Conservation (phyloP, 1,140 invertebrate species). For the Pentalonia nigronervosa region DNA sequence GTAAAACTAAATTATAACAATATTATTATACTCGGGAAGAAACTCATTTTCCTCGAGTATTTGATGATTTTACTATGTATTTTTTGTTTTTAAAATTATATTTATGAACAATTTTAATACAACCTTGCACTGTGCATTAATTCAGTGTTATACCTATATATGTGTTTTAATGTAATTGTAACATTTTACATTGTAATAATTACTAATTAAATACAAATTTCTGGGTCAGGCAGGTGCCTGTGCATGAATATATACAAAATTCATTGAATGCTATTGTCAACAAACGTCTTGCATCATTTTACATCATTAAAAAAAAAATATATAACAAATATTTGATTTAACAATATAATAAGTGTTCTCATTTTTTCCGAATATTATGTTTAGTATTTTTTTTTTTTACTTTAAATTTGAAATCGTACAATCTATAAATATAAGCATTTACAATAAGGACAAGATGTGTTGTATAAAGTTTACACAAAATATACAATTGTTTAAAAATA, state of each 20-base stretch:
- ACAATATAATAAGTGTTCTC: background rate
- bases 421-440: no score
- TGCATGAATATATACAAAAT: background rate
- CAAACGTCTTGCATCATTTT: background rate
- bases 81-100: background rate
- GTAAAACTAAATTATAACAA: background rate
- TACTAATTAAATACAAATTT: background rate
- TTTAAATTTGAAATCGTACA: no score
- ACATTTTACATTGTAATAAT: background rate
- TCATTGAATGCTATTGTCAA: background rate
- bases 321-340: background rate
- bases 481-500: no score
- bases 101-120: background rate
- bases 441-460: no score
- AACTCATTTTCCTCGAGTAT: background rate
- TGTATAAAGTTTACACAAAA: no score
- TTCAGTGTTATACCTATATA: background rate
- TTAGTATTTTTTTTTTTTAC: no score
- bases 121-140: background rate
- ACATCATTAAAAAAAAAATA: background rate
- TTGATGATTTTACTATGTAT: background rate
- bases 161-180: background rate
- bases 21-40: background rate
- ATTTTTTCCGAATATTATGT: no score
- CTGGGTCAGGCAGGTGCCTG: background rate